Evolutionary conservation across 2,113 vertebrate genomes (phyloP).

Genomic region (Cryptoleucopteryx plumbea): DNA sequence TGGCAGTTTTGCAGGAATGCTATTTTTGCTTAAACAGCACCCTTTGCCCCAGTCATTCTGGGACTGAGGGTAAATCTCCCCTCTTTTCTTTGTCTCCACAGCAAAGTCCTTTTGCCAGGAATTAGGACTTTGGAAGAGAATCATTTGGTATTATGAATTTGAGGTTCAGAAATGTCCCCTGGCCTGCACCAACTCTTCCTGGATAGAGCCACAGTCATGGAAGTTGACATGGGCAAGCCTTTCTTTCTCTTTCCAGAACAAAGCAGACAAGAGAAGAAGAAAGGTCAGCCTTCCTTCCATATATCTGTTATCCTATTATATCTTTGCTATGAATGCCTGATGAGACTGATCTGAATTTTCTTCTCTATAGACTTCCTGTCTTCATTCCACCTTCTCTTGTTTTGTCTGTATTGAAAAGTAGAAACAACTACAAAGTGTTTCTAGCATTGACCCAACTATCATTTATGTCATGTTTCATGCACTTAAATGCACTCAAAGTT

Average conservation of each 20-base stretch:
- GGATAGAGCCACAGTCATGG: not conserved
- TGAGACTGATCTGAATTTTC: not conserved
- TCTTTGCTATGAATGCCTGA: not conserved
- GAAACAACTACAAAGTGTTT: not conserved
- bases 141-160: not conserved
- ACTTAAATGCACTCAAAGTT: not conserved
- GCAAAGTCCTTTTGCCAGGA: not conserved
- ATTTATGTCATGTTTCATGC: constrained; percentile 31
- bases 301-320: not conserved
- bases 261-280: not conserved
- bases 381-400: not conserved
- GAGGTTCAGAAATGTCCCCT: not conserved
- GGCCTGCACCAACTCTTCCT: not conserved
- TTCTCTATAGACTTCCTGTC: not conserved
- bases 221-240: not conserved
- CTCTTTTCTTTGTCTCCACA: not conserved
- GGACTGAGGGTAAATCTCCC: not conserved
- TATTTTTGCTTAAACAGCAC: not conserved
- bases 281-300: not conserved
- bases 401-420: constrained; percentile 37
- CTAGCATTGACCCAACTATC: not conserved
- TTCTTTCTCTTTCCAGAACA: not conserved
- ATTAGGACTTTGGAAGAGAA: not conserved
- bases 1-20: not conserved
- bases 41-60: not conserved